Conservation (phyloP, 1,140 invertebrate species). For the Diprion similis region DNA sequence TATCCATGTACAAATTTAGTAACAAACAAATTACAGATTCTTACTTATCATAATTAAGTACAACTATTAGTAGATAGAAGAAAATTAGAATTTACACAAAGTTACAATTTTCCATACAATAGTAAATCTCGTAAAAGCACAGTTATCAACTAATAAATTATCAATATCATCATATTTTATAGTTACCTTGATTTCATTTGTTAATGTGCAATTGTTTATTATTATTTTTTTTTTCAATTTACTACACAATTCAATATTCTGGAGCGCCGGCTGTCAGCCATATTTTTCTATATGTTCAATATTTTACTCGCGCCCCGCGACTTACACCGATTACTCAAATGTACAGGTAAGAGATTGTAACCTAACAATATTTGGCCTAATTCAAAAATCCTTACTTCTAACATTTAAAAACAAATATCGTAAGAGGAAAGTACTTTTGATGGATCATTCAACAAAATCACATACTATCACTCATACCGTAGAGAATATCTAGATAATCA, state of each 20-base stretch:
- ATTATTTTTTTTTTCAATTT: slow-evolving; percentile 17
- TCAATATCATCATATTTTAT: slow-evolving; percentile 24
- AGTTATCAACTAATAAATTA: slow-evolving; percentile 37
- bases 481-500: too few relatives aligned
- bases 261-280: slow-evolving; percentile 35
- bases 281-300: neutral
- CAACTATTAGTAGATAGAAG: slow-evolving; percentile 34
- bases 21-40: slow-evolving; percentile 37
- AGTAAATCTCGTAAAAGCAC: slow-evolving; percentile 28
- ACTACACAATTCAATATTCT: slow-evolving; percentile 16
- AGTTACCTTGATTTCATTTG: slow-evolving; percentile 42
- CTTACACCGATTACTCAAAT: neutral
- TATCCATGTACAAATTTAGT: slow-evolving; percentile 39
- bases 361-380: neutral
- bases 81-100: slow-evolving; percentile 42
- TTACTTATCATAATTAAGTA: slow-evolving; percentile 38
- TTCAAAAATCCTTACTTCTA: too few relatives aligned
- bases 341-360: slow-evolving; percentile 24
- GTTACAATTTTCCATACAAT: slow-evolving; percentile 45
- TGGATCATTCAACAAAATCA: too few relatives aligned
- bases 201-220: slow-evolving; percentile 42
- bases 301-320: neutral
- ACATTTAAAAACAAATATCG: too few relatives aligned
- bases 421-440: too few relatives aligned
- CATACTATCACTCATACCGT: too few relatives aligned